phyloP scores from a whole-genome alignment of 2,888 invertebrate species.

The Stictocephala bisonia region DNA sequence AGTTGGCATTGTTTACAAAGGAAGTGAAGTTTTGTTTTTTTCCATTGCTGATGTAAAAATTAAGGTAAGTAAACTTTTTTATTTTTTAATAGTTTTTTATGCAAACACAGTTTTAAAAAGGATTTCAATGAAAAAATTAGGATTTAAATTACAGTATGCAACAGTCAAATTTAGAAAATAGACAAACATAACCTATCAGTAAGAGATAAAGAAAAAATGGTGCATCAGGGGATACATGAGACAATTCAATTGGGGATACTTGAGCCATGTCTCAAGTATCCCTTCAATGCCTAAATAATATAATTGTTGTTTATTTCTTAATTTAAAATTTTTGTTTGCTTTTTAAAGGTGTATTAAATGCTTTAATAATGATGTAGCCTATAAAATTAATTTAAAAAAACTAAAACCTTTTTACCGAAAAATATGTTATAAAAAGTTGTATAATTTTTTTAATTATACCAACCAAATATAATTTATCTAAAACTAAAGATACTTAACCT shows the following conservation, averaged over 20 bases:
- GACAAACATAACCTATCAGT: constrained; percentile 20
- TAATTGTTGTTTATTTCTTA: too few relatives aligned
- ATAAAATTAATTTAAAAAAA: neutral
- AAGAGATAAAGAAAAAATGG: constrained; percentile 1
- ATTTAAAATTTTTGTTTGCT: too few relatives aligned
- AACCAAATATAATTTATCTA: neutral
- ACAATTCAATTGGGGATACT: neutral
- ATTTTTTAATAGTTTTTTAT: neutral
- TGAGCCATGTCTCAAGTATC: too few relatives aligned
- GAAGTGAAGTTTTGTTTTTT: neutral
- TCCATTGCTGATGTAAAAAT: neutral
- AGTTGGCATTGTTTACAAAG: neutral
- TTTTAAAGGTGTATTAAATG: too few relatives aligned
- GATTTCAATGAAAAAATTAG: neutral
- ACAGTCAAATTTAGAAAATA: constrained; percentile 23
- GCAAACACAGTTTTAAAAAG: neutral
- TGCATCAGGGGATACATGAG: neutral
- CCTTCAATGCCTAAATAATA: too few relatives aligned
- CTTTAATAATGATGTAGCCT: too few relatives aligned
- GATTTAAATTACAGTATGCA: neutral
- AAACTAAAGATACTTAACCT: neutral
- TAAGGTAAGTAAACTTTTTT: constrained; percentile 18
- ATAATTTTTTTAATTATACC: neutral
- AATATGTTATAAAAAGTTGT: neutral
- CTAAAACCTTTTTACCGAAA: neutral